Evolutionary conservation across 2,797 vertebrate species (phyloP), one percentile per base, ranked within the genome.

Genomic region (Nothura maculosa): DNA sequence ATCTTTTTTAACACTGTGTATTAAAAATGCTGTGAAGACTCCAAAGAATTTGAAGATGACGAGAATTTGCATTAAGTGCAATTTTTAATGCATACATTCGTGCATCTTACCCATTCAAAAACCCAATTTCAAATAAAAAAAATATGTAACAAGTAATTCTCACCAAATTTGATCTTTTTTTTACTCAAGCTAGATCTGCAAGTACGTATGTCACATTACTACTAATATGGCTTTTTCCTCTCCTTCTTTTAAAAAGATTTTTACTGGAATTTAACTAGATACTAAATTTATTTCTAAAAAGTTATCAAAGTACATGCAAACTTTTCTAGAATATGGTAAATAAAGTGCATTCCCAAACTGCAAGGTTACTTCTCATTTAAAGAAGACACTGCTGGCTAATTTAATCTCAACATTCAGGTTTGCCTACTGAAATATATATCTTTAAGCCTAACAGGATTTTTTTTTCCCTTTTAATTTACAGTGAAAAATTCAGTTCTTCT

Each of bases 151-250:
- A 79, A 81, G 80, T 66, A 72, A 81, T 85, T 85, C 36, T 88
- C 91, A 97, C 89, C 86, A 96, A 91, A 96, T 93, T 90, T 84
- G 76, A 96, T 91, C 80, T 61, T 92, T 89, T 38, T 91, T 94
- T 93, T 94, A 95, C 86, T 93, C 64, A 89, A 96, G 96, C 92
- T 95, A 95, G 80, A 92, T 94, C 92, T 95, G 92, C 90, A 92
- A 93, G 96, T 95, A 96, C 94, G 22, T 91, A 94, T 89, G 93
- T 96, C 95, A 97, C 94, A 78, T 92, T 97, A 95, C 85, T 97
- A 97, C 94, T 97, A 96, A 97, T 98, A 98, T 98, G 98, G 98
- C 97, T 98, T 98, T 97, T 96, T 96, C 94, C 95, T 69, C 88
- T 94, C 95, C 85, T 77, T 93, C 28, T 82, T 89, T 78, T 50